A percentile compares a stretch with the other conserved stretches of the same genome.
Evolutionary conservation across 2,888 invertebrate genomes (phyloP).

Genomic region (Tachystola acroxantha): DNA sequence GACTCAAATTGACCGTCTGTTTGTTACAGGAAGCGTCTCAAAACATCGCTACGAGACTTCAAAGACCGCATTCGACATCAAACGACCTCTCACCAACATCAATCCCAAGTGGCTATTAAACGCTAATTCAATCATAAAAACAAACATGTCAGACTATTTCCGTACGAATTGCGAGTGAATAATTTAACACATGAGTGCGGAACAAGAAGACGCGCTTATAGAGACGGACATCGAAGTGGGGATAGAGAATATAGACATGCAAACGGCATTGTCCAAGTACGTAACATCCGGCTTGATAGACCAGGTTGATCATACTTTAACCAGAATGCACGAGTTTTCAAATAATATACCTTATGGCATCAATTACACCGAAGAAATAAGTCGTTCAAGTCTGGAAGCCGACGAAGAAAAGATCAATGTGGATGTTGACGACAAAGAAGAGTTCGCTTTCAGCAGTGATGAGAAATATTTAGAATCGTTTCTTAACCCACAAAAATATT

Average conservation of each 20-base stretch:
- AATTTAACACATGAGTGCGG: constrained; percentile 56
- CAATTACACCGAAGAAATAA: constrained; percentile 18
- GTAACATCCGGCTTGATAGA: constrained; percentile 44
- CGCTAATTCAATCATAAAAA: constrained; percentile 69
- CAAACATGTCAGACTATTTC: constrained; percentile 66
- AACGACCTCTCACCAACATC: constrained; percentile 40
- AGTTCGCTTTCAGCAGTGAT: constrained; percentile 42
- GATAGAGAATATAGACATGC: constrained; percentile 51
- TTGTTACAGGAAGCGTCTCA: constrained; percentile 62
- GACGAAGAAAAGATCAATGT: constrained; percentile 50
- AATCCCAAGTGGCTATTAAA: constrained; percentile 52
- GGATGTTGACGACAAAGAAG: constrained; percentile 46
- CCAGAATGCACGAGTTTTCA: constrained; percentile 26
- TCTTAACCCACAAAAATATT: background rate
- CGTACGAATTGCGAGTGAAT: constrained; percentile 42
- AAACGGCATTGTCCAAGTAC: constrained; percentile 57
- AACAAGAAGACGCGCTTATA: constrained; percentile 28
- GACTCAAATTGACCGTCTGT: constrained; percentile 42
- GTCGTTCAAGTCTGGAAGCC: constrained; percentile 33
- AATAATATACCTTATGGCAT: constrained; percentile 22
- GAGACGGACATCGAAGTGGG: constrained; percentile 13
- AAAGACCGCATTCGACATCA: constrained; percentile 53
- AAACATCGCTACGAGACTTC: constrained; percentile 43
- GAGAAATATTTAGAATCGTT: constrained; percentile 8
- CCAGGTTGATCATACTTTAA: constrained; percentile 34